Evolutionary conservation across 1,140 invertebrate genomes (phyloP).

Genomic region (Teleogryllus occipitalis): DNA sequence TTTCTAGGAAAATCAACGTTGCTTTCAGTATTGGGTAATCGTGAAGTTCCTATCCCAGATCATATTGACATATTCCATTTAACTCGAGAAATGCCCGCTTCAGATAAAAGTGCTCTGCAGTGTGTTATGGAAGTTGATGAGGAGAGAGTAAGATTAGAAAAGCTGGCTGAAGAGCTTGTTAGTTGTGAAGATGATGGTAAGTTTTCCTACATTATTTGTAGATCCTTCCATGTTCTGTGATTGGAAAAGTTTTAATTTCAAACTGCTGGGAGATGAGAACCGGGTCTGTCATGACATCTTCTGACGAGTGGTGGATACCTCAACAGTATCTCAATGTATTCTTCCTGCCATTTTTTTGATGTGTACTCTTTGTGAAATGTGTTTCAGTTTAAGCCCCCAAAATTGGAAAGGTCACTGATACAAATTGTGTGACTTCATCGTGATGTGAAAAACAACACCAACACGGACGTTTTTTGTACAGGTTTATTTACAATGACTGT

Average conservation of each 20-base stretch:
- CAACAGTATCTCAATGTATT: no score
- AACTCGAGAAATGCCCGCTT: conserved; percentile 92
- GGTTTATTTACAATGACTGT: no score
- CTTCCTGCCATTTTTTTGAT: no score
- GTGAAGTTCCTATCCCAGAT: conserved; percentile 93
- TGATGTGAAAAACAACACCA: no score
- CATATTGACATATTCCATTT: conserved; percentile 98
- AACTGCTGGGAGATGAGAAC: not conserved
- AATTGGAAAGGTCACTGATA: no score
- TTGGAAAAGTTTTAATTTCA: not conserved
- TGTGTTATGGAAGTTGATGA: conserved; percentile 98
- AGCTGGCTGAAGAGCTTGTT: conserved; percentile 83
- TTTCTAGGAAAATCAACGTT: conserved; percentile 81
- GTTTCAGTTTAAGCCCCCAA: no score
- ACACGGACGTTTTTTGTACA: no score
- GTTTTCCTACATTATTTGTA: conserved; percentile 22
- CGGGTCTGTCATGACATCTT: no score
- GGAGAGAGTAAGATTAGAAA: conserved; percentile 84
- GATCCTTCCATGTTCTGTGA: not conserved
- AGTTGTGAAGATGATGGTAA: conserved; percentile 79
- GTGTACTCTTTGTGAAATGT: no score
- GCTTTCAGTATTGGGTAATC: conserved; percentile 80
- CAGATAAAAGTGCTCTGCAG: conserved; percentile 83
- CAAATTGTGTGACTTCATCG: no score
- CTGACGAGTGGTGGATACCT: no score